Evolutionary conservation across 2,113 vertebrate genomes (phyloP), one percentile per base, ranked within the genome.

Genomic region (Pituophis catenifer): DNA sequence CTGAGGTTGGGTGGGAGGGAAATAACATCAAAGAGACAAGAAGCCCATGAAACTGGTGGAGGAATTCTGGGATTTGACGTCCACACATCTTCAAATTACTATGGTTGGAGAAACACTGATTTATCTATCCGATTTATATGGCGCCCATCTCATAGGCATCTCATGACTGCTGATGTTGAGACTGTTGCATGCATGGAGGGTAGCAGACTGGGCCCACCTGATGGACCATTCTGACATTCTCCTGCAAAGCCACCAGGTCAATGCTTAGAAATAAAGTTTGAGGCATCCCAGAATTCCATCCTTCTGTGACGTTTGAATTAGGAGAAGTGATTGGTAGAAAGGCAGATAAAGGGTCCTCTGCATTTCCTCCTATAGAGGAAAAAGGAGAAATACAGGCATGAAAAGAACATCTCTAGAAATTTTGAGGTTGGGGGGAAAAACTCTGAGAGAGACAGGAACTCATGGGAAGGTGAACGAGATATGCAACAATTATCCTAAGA

Each of bases 291-390:
- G 7, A 75, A 26, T 33, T 50, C 93, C 94, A 87, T 93, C 95
- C 96, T 0, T 92, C 89, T 26, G 90, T 29, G 59, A 53, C 0
- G 0, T 81, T 50, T 9, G 85, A 21, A 0, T 57, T 54, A 65
- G 50, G 54, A 5, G 59, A 13, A 0, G 62, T 52, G 88, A 59
- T 19, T 5, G 44, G 52, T 0, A 0, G 10, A 1, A 13, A 8
- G 7, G 86, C 2, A 55, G 93, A 81, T 0, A 1, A 53, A 10
- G 23, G 4, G 86, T 94, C 92, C 1, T 85, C 85, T 0, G 5
- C 93, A 0, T 50, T 50, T 50, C 48, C 48, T 50, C 88, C 94
- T 93, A 88, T 55, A 92, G 92, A 38, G 89, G 94, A 91, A 88
- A 91, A 91, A 21, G n/a, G 50, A 23, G n/a, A 88, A 9, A 29